phyloP scores from a whole-genome alignment of 2,888 invertebrate genomes.

The Trissoscelio sp. region DNA sequence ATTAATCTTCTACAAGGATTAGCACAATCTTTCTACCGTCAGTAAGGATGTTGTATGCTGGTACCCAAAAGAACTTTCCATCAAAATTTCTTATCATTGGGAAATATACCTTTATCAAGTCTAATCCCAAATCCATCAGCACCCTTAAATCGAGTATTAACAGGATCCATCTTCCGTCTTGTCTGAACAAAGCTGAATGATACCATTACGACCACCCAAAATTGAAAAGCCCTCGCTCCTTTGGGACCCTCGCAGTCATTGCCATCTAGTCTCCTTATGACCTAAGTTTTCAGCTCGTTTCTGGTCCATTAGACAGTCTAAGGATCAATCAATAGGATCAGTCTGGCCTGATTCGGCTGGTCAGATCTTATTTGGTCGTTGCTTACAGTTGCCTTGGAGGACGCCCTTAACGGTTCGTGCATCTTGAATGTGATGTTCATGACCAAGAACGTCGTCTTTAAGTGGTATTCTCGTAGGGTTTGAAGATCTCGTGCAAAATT shows the following conservation, averaged over 20 bases:
- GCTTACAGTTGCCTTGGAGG: not conserved
- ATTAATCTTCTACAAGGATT: too few relatives aligned
- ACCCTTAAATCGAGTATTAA: not conserved
- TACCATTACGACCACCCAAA: not conserved
- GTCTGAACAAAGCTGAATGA: not conserved
- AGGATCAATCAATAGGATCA: conserved; percentile 30
- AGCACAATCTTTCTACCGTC: too few relatives aligned
- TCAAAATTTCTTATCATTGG: too few relatives aligned
- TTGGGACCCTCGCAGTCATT: not conserved
- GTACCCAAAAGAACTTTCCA: too few relatives aligned
- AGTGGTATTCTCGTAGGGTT: not conserved
- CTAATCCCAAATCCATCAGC: not conserved
- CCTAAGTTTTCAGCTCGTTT: conserved; percentile 16
- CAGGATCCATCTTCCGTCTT: not conserved
- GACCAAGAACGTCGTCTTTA: not conserved
- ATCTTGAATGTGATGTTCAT: not conserved
- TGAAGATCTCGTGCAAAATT: not conserved
- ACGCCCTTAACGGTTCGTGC: not conserved
- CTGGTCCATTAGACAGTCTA: conserved; percentile 20
- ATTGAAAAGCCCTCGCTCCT: conserved; percentile 25
- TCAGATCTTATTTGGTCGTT: conserved; percentile 20
- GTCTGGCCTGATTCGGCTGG: not conserved
- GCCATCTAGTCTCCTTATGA: conserved; percentile 7
- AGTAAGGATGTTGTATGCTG: too few relatives aligned
- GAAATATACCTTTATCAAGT: too few relatives aligned